Base-by-base conservation (phyloP, 2,113 vertebrate species). In the Ivindomyrus marchei region DNA sequence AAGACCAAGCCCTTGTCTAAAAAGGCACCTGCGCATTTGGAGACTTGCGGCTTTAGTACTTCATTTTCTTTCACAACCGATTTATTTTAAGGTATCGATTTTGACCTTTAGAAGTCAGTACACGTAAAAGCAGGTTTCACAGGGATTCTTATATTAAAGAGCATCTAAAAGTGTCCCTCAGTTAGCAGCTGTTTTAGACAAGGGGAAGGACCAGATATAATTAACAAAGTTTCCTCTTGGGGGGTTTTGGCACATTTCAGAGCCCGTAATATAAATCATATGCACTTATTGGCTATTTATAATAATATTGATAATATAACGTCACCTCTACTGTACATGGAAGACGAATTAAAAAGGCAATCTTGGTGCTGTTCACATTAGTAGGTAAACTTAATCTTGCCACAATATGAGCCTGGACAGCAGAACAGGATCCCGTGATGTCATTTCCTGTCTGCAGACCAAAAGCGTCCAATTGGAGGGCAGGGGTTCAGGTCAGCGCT, bases 401-500 rank as follows among this genome's bases (percentile, higher is more conserved):
- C 88, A 52, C 49, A 84, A 50, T 21, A 53, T 9, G 50, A n/a
- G 74, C 31, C 47, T 52, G 47, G 58, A 45, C 6, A 6, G 49
- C n/a, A 50, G 66, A 49, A 39, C 39, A 77, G 27, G 58, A 80
- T 87, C 52, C 80, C 4, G 24, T 46, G 52, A 85, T 31, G 77
- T 62, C 86, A 52, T 39, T 89, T 66, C 45, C 80, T 85, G 24
- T 3, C 45, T 42, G 74, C 83, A 6, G 9, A 89, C 0, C n/a
- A 88, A 36, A n/a, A 3, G 13, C 31, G 24, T 47, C 70, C 31
- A 88, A 27, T 83, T 3, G 39, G 74, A 42, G 53, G 62, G 45
- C 45, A 42, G 58, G n/a, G 17, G 89, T 4, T 15, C 45, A 3
- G 21, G 92, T 98, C 97, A 99, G 91, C 98, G 97, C 93, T 99